These are phyloP conservation scores for Hirtodrosophila trivittata DNA, from an alignment of 2,888 invertebrate species.

Conservation along the genomic window DNA sequence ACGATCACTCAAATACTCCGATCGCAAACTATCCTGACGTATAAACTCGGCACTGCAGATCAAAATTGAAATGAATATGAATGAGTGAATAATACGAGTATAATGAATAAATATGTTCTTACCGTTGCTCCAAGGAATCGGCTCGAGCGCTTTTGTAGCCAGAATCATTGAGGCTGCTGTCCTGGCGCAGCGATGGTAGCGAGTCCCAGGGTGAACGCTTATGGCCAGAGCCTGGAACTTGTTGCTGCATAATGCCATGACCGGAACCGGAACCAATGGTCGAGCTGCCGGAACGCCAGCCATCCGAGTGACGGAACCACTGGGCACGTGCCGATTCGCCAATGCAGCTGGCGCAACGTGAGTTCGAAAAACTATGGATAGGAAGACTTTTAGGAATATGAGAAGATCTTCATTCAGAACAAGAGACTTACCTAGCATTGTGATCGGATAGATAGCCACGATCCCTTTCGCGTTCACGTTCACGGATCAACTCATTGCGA, in stretches of 20 bases:
- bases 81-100: not conserved
- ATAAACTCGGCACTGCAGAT: conserved; percentile 91
- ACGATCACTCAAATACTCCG: conserved; percentile 95
- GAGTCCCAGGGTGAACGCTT: conserved; percentile 95
- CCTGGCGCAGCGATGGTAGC: conserved; percentile 92
- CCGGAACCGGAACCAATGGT: conserved; percentile 87
- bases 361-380: conserved; percentile 84
- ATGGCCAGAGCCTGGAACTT: conserved; percentile 84
- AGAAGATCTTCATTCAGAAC: too few species aligned
- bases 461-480: conserved; percentile 90
- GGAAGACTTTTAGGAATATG: too few species aligned
- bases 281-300: conserved; percentile 91
- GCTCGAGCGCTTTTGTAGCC: conserved; percentile 94
- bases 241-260: conserved; percentile 85
- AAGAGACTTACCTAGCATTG: conserved; percentile 87
- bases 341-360: conserved; percentile 93
- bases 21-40: conserved; percentile 94
- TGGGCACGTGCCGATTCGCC: conserved; percentile 95
- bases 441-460: conserved; percentile 91
- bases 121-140: conserved; percentile 95
- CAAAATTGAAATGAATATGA: conserved; percentile 54
- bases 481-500: conserved; percentile 92
- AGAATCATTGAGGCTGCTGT: conserved; percentile 93
- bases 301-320: conserved; percentile 95
- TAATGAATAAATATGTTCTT: not conserved